Conservation (phyloP, 2,888 invertebrate genomes). For the Eupithecia abbreviata region DNA sequence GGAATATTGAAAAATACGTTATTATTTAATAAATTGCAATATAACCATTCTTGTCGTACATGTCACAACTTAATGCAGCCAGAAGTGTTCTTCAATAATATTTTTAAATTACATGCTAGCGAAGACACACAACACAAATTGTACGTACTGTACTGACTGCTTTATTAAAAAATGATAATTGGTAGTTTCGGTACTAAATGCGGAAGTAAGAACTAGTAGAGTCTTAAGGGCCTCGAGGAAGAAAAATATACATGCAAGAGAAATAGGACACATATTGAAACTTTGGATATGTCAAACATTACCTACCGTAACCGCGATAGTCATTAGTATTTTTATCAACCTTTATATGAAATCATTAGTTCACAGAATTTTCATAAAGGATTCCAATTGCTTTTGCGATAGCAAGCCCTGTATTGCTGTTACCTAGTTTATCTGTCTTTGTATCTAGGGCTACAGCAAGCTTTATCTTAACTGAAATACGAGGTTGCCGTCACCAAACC, state of each 20-base stretch:
- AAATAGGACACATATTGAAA: slow-evolving; percentile 10
- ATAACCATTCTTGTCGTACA: slow-evolving; percentile 12
- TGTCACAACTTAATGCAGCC: slow-evolving; percentile 7
- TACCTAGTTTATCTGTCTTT: slow-evolving; percentile 18
- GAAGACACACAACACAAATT: neutral
- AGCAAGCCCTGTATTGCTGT: neutral
- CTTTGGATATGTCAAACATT: slow-evolving; percentile 17
- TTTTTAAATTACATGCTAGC: neutral
- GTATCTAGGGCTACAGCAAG: slow-evolving; percentile 49
- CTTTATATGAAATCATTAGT: neutral
- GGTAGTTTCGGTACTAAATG: slow-evolving; percentile 23
- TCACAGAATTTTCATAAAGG: neutral
- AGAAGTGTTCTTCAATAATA: slow-evolving; percentile 8
- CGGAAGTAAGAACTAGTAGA: slow-evolving; percentile 29
- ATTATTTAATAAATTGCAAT: slow-evolving; percentile 27
- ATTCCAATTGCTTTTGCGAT: neutral
- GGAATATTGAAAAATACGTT: neutral
- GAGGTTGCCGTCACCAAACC: slow-evolving; percentile 66
- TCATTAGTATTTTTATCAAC: neutral
- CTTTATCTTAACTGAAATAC: slow-evolving; percentile 69
- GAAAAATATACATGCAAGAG: slow-evolving; percentile 17
- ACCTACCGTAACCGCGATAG: slow-evolving; percentile 19
- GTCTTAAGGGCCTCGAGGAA: slow-evolving; percentile 27
- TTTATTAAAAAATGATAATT: neutral
- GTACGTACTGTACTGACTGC: neutral